Evolutionary conservation across 2,113 vertebrate genomes (phyloP), one percentile per base, ranked within the genome.

Genomic region (Salminus brasiliensis): DNA sequence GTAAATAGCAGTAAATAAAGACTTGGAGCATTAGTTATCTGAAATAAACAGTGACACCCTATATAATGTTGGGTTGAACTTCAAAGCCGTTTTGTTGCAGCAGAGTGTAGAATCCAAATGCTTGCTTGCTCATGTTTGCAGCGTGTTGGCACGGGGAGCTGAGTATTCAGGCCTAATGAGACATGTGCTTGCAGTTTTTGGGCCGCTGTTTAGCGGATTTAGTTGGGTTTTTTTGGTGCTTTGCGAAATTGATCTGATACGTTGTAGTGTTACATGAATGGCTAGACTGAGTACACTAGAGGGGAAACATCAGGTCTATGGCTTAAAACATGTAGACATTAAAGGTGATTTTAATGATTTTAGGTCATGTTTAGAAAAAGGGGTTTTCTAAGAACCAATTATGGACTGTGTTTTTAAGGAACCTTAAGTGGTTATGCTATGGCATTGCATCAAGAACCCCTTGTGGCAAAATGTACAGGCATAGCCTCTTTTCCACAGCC

Each of bases 1-100:
- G 92, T 93, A 92, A 94, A 91, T 88, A 93, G 92, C 90, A 93
- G 90, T 91, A 94, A 94, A 94, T 94, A 95, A 95, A 96, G 91
- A 94, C 89, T 92, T 90, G 89, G 86, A 87, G 90, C 92, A 93
- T 95, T 94, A 93, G 95, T 96, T 97, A 95, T 96, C 95, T 95
- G 93, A 93, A 94, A 94, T 94, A 94, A 96, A 94, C 95, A 96
- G 93, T 94, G 93, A 95, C 93, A 93, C 86, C 89, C 88, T 90
- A 92, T 91, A 89, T 91, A 89, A 93, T 83, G 75, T 76, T 87
- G 87, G 81, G 74, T 89, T 84, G 87, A 83, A 92, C 88, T 93
- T 95, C 91, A 91, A 90, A 95, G 92, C 72, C 88, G 85, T 85
- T 55, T 72, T 83, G 59, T 69, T 78, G 47, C 29, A 62, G 34